These are phyloP conservation scores for Tetrao urogallus DNA, from an alignment of 2,113 vertebrate genomes.

Conservation along the genomic window DNA sequence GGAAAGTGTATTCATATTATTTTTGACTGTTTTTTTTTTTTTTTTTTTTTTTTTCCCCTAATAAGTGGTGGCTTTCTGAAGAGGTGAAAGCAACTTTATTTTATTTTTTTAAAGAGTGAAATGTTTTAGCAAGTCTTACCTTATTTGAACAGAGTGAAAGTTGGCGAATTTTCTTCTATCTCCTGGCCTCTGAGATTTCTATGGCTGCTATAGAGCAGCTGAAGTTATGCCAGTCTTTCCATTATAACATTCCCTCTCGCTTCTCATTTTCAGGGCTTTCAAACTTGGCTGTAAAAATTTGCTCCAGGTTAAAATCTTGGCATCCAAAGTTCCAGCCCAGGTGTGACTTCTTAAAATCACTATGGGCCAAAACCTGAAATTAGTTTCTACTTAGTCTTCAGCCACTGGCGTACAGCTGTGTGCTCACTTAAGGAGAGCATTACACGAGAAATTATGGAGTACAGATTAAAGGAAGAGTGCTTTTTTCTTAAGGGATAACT, in stretches of 20 bases:
- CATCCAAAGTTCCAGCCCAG: not conserved
- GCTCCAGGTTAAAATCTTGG: conserved; percentile 18
- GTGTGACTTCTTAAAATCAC: conserved; percentile 38
- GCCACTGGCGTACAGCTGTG: not conserved
- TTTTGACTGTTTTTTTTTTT: not conserved
- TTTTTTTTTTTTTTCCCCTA: not conserved
- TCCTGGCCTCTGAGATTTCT: not conserved
- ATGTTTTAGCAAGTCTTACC: not conserved
- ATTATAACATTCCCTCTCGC: conserved; percentile 39
- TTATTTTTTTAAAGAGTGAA: not conserved
- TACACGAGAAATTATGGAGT: not conserved
- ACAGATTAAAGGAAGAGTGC: not conserved
- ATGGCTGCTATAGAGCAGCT: conserved; percentile 32
- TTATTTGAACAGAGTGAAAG: conserved; percentile 20
- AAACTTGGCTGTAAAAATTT: conserved; percentile 14
- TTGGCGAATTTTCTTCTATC: not conserved
- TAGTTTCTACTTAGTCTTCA: conserved; percentile 25
- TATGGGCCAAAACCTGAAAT: conserved; percentile 24
- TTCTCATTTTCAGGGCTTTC: conserved; percentile 31
- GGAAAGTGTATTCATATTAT: not conserved
- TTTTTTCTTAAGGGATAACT: not conserved
- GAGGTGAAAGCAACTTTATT: not conserved
- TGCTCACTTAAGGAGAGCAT: not conserved
- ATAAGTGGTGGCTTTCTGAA: conserved; percentile 3
- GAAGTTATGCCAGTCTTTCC: conserved; percentile 50